Evolutionary conservation across 2,888 invertebrate genomes (phyloP).

Genomic region (Laothoe populi): DNA sequence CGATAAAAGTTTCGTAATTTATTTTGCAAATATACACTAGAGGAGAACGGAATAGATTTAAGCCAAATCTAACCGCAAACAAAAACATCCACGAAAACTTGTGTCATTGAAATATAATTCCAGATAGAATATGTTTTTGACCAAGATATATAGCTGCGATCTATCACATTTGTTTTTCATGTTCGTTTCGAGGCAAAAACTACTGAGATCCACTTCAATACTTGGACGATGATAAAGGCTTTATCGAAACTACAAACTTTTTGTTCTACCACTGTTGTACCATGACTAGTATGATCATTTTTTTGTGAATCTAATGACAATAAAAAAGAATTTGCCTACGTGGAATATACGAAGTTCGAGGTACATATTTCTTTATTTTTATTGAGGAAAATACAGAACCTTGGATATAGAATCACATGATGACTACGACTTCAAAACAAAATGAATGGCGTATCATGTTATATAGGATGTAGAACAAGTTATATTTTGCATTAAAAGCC

Average conservation of each 20-base stretch:
- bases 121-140: neutral
- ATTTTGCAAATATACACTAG: neutral
- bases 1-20: neutral
- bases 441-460: too few relatives aligned
- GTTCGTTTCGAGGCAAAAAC: neutral
- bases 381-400: too few relatives aligned
- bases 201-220: conserved; percentile 6
- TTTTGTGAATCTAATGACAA: neutral
- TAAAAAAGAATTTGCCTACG: too few relatives aligned
- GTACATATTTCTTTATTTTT: too few relatives aligned
- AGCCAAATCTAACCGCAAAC: neutral
- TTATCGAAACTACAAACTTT: neutral
- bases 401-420: too few relatives aligned
- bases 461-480: too few relatives aligned
- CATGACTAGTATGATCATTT: neutral
- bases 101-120: neutral
- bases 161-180: conserved; percentile 12
- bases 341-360: too few relatives aligned
- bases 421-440: too few relatives aligned
- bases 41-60: neutral
- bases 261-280: neutral
- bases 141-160: neutral
- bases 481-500: too few relatives aligned
- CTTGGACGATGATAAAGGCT: neutral
- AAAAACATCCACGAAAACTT: neutral